These are phyloP conservation scores for Bos indicus DNA, from an alignment of 2,113 vertebrate species.

Conservation along the genomic window DNA sequence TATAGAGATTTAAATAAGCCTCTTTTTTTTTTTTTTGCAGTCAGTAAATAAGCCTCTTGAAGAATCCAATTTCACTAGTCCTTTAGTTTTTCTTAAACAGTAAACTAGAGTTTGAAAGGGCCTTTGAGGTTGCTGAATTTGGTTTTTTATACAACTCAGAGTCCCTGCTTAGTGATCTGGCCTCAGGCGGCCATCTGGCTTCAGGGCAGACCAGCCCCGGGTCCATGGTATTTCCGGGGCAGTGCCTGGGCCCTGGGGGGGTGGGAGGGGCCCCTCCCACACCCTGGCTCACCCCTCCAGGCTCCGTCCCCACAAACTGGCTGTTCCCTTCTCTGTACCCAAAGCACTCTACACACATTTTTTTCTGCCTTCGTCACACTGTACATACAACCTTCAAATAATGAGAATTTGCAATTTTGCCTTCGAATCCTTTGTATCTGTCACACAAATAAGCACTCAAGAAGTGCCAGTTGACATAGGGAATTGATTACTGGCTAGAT, in stretches of 20 bases:
- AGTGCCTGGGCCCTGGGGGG: neutral
- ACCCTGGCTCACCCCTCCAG: too few species aligned
- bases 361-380: neutral
- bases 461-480: neutral
- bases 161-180: neutral
- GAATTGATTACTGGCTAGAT: neutral
- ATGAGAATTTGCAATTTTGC: neutral
- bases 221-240: fast-evolving
- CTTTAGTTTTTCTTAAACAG: neutral
- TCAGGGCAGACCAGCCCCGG: fast-evolving
- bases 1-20: neutral
- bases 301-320: neutral
- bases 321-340: neutral
- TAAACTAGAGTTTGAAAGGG: neutral
- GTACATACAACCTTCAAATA: neutral
- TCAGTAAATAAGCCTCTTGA: neutral
- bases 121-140: neutral
- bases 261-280: too few species aligned
- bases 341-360: neutral
- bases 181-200: neutral
- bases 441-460: neutral
- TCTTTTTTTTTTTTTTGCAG: neutral
- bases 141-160: neutral
- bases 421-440: neutral
- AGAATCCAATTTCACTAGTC: neutral